These are phyloP conservation scores for Lagopus leucura DNA, from an alignment of 2,113 vertebrate genomes.

Conservation along the genomic window DNA sequence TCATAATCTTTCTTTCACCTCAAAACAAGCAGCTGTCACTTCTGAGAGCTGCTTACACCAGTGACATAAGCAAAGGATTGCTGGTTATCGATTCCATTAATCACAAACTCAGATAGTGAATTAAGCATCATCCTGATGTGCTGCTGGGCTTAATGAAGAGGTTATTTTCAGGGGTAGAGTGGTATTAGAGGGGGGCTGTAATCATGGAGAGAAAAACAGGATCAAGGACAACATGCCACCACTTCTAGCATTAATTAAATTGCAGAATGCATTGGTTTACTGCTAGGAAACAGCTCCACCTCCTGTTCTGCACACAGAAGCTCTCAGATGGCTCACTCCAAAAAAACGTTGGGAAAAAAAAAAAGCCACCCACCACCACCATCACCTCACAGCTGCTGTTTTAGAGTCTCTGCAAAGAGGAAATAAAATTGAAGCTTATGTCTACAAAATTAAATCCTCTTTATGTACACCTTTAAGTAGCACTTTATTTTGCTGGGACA, in stretches of 20 bases:
- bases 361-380: not conserved
- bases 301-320: slow-evolving; percentile 66
- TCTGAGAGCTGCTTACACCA: not conserved
- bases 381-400: not conserved
- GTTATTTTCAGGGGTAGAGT: not conserved
- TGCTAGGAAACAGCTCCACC: slow-evolving; percentile 79
- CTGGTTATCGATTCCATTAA: not conserved
- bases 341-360: not conserved
- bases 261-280: not conserved
- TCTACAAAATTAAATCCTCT: not conserved
- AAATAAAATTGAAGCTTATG: not conserved
- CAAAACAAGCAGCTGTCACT: not conserved
- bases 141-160: not conserved
- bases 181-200: not conserved
- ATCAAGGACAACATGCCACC: not conserved
- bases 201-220: not conserved
- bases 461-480: not conserved
- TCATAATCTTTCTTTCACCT: not conserved
- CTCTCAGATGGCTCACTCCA: not conserved
- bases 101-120: not conserved
- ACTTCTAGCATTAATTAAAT: not conserved
- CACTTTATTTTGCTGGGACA: not conserved
- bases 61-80: not conserved
- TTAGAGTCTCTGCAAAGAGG: not conserved
- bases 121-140: not conserved